These are phyloP conservation scores for Rhagonycha fulva DNA, from an alignment of 2,888 invertebrate genomes.

Conservation along the genomic window DNA sequence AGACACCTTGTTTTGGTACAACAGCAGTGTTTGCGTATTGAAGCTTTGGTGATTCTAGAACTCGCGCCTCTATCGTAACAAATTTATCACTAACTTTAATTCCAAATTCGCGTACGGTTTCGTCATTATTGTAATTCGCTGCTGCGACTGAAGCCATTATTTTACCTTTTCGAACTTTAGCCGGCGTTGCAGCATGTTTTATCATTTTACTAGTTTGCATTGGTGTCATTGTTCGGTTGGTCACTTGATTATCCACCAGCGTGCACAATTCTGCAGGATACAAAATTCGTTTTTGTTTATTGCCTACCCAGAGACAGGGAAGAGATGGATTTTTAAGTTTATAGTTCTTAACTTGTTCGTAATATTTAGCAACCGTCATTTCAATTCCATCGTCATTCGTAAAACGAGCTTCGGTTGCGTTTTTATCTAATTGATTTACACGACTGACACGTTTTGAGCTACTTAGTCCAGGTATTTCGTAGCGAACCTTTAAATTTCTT, in stretches of 20 bases:
- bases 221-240: slow-evolving; percentile 80
- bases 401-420: slow-evolving; percentile 53
- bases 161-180: slow-evolving; percentile 77
- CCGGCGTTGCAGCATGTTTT: slow-evolving; percentile 79
- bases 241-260: slow-evolving; percentile 76
- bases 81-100: slow-evolving; percentile 76
- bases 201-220: slow-evolving; percentile 88
- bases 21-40: slow-evolving; percentile 61
- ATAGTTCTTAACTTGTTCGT: slow-evolving; percentile 46
- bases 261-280: slow-evolving; percentile 84
- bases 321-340: slow-evolving; percentile 66
- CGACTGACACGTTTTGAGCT: slow-evolving; percentile 53
- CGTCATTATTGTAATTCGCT: slow-evolving; percentile 52
- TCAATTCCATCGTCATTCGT: slow-evolving; percentile 38
- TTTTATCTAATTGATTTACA: slow-evolving; percentile 53
- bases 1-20: slow-evolving; percentile 54
- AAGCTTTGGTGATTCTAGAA: slow-evolving; percentile 77
- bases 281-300: slow-evolving; percentile 60
- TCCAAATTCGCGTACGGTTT: slow-evolving; percentile 79
- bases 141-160: slow-evolving; percentile 67
- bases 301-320: slow-evolving; percentile 81
- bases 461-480: slow-evolving; percentile 55
- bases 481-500: slow-evolving; percentile 51
- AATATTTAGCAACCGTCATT: slow-evolving; percentile 59
- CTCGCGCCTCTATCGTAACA: slow-evolving; percentile 75